Evolutionary conservation across 2,888 invertebrate species (phyloP).

Genomic region (Eristalinus sepulchralis): DNA sequence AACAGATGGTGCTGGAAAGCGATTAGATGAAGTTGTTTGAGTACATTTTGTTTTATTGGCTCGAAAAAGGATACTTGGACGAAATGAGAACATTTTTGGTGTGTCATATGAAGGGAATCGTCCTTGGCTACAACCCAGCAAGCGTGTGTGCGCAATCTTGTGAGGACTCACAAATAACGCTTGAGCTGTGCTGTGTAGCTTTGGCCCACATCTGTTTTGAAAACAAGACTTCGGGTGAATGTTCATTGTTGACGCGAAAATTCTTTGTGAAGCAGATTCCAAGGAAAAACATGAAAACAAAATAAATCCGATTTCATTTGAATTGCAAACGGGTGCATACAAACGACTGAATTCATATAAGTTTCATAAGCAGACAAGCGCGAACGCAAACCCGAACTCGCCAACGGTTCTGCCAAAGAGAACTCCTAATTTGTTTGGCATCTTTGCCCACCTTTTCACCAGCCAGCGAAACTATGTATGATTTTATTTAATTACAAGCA

Average conservation of each 20-base stretch:
- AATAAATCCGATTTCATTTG: neutral
- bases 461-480: too few species aligned
- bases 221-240: too few species aligned
- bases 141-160: neutral
- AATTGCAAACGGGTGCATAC: neutral
- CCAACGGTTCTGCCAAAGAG: neutral
- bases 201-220: neutral
- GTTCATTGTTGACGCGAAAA: neutral
- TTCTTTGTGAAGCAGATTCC: neutral
- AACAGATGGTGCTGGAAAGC: constrained; percentile 33
- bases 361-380: too few species aligned
- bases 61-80: neutral
- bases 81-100: neutral
- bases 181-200: neutral
- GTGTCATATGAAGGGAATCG: neutral
- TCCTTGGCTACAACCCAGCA: neutral
- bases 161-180: neutral
- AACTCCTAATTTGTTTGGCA: neutral
- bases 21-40: constrained; percentile 32
- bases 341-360: neutral
- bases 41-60: constrained; percentile 34
- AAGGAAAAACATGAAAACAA: neutral
- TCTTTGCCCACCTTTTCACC: neutral
- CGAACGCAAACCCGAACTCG: too few species aligned
- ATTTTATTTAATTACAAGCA: too few species aligned